phyloP scores from a whole-genome alignment of 2,797 vertebrate genomes.

The Parauchenoglanis ngamensis region DNA sequence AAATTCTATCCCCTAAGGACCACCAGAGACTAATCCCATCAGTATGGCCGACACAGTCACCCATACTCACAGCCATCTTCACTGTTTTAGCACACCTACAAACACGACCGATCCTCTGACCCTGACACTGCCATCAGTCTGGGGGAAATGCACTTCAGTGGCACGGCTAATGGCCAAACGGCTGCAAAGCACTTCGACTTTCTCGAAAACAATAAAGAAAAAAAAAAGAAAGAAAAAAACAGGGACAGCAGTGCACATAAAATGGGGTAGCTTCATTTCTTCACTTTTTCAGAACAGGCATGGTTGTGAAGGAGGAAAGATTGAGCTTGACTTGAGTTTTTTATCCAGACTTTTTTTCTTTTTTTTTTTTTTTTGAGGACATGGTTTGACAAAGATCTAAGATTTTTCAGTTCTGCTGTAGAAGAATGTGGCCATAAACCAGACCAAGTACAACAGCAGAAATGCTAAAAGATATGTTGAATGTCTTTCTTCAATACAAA shows the following conservation, averaged over 20 bases:
- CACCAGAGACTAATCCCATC: slow-evolving; percentile 86
- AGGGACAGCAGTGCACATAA: slow-evolving; percentile 82
- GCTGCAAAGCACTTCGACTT: slow-evolving; percentile 88
- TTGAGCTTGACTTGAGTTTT: slow-evolving; percentile 84
- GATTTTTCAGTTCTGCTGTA: slow-evolving; percentile 42
- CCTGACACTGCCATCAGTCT: slow-evolving; percentile 80
- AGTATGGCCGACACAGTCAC: slow-evolving; percentile 66
- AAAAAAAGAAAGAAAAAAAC: slow-evolving; percentile 63
- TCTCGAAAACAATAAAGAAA: slow-evolving; percentile 22
- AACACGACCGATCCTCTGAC: slow-evolving; percentile 66
- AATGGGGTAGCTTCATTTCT: slow-evolving; percentile 78
- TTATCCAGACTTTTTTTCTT: slow-evolving; percentile 2
- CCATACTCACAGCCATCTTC: slow-evolving; percentile 87
- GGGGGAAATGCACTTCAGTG: slow-evolving; percentile 87
- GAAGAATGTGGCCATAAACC: not conserved
- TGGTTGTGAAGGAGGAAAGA: slow-evolving; percentile 82
- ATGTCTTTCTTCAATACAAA: slow-evolving; percentile 7
- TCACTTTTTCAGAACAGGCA: slow-evolving; percentile 54
- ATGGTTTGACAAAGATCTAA: slow-evolving; percentile 17
- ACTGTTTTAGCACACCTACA: slow-evolving; percentile 68
- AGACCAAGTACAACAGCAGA: slow-evolving; percentile 5
- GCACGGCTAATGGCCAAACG: slow-evolving; percentile 81
- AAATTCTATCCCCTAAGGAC: slow-evolving; percentile 75
- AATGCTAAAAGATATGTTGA: not conserved
- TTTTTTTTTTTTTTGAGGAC: slow-evolving; percentile 15